Conservation (phyloP, 2,113 vertebrate species). For the Melospiza melodia region DNA sequence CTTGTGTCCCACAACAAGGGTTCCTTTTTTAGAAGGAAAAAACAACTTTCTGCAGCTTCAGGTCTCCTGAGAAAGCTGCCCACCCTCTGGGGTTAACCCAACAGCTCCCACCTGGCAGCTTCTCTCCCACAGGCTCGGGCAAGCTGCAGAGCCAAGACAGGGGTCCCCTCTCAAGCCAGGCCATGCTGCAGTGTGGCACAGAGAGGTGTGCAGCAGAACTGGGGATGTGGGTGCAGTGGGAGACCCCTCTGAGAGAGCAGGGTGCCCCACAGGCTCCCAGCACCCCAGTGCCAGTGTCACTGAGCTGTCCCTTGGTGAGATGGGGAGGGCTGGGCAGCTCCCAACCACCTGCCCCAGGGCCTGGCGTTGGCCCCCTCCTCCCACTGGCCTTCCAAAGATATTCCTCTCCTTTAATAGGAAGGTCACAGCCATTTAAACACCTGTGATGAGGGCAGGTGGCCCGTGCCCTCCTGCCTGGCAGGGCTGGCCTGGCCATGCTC, state of each 20-base stretch:
- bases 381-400: background rate
- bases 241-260: background rate
- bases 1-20: background rate
- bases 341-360: fast-evolving
- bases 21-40: background rate
- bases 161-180: fast-evolving
- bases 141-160: background rate
- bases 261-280: fast-evolving
- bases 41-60: background rate
- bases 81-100: background rate
- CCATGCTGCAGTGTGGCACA: background rate
- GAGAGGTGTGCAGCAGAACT: fast-evolving
- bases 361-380: background rate
- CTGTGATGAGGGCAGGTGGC: conserved; percentile 38
- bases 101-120: background rate
- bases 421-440: conserved; percentile 55
- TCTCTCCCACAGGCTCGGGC: background rate
- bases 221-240: background rate
- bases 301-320: fast-evolving
- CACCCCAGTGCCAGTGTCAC: background rate
- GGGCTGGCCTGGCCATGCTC: conserved; percentile 29
- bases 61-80: background rate
- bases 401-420: conserved; percentile 22
- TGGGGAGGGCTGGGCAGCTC: background rate
- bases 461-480: background rate